Base-by-base conservation (phyloP, 2,888 invertebrate species). In the Mallateleia sp. region DNA sequence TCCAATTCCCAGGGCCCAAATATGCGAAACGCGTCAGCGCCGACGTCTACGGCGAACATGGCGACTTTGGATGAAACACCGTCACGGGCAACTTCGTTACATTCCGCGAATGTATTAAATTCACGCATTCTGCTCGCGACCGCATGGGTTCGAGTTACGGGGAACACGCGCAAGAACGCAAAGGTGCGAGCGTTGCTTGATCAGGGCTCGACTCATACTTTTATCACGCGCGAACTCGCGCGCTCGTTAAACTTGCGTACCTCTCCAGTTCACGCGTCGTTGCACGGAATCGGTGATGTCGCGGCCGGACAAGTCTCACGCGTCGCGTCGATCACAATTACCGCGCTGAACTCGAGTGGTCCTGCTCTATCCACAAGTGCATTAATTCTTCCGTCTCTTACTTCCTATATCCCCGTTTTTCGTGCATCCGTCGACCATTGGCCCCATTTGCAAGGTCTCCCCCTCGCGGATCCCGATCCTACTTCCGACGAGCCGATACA, bases 391-490 rank as follows among this genome's bases (percentile, higher is more conserved):
- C 7, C 18, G 5, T 9, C n/a, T 2, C 50, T 50, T 6, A 50
- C 18, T 11, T 50, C 50, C 18, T 50, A 50, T 18, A 18, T 50
- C 7, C 50, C 50, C 18, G 18, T 3, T 18, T 14, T 18, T 9
- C n/a, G 8, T 1, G 5, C 2, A 1, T 18, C n/a, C 11, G 22
- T 50, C 7, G 7, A 6, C 5, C 50, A 62, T 4, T 82, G 75
- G 82, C 56, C 74, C n/a, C 82, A 82, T 28, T 34, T 82, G 18
- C 8, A 25, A 15, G 66, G 62, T 28, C 18, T 82, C 14, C 14
- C 25, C 8, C 58, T 82, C 20, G 66, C 82, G 1, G 82, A 82
- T 47, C 20, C 20, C 8, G 62, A 60, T 22, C 34, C 32, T 11
- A 6, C 15, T 1, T 24, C 24, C 18, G 18, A 8, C n/a, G 62